Evolutionary conservation across 2,113 vertebrate species (phyloP).

Genomic region (Ptilonorhynchus violaceus): DNA sequence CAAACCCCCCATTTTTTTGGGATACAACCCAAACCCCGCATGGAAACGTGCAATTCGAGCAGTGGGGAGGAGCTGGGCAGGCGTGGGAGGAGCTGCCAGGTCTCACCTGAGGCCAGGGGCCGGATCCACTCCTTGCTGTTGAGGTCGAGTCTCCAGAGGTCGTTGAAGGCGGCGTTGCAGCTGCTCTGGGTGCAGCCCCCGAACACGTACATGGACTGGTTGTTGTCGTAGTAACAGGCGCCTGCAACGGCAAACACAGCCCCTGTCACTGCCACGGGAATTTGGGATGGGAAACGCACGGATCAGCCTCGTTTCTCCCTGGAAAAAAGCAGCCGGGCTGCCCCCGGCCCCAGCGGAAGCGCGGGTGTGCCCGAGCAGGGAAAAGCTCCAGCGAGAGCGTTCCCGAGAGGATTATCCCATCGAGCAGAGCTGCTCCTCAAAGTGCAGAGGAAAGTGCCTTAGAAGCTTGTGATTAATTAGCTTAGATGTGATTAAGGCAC

Average conservation of each 20-base stretch:
- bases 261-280: accelerated
- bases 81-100: background rate
- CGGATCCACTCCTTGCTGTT: conserved; percentile 99
- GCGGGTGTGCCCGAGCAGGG: background rate
- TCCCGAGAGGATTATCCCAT: background rate
- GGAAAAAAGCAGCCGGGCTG: background rate
- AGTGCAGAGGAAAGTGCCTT: background rate
- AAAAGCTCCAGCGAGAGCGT: background rate
- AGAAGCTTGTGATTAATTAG: conserved; percentile 19
- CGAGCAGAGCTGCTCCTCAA: background rate
- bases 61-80: background rate
- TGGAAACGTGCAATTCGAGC: accelerated
- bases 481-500: background rate
- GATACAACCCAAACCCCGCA: accelerated
- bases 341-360: accelerated
- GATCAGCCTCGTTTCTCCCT: background rate
- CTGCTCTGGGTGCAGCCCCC: conserved; percentile 98
- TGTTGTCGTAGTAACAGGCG: conserved; percentile 95
- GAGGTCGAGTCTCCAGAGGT: conserved; percentile 97
- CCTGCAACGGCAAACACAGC: conserved; percentile 63
- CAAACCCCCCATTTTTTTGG: accelerated
- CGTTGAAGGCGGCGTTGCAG: conserved; percentile 97
- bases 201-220: conserved; percentile 99
- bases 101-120: conserved; percentile 92
- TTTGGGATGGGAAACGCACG: background rate